phyloP scores from a whole-genome alignment of 1,140 invertebrate species.

The Apis laboriosa region DNA sequence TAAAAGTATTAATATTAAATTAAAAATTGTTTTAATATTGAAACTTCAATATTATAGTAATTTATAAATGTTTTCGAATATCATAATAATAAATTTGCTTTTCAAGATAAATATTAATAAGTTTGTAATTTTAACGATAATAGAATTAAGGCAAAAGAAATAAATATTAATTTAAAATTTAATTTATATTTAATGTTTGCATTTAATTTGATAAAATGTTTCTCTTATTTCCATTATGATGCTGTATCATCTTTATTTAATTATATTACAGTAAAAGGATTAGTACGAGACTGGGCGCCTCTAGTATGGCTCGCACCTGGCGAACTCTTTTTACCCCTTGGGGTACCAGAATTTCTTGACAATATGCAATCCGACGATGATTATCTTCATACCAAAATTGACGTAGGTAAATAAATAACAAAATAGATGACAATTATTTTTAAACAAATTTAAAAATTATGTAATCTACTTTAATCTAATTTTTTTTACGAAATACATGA shows the following conservation, averaged over 20 bases:
- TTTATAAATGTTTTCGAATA: too few relatives aligned
- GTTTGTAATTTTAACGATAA: not conserved
- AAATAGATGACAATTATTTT: not conserved
- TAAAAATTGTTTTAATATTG: too few relatives aligned
- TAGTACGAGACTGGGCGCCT: constrained; percentile 83
- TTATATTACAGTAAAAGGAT: constrained; percentile 77
- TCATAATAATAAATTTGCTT: too few relatives aligned
- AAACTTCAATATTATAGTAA: too few relatives aligned
- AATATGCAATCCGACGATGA: constrained; percentile 80
- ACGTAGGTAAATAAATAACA: constrained; percentile 77
- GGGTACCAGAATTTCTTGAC: constrained; percentile 83
- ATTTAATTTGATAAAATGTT: not conserved
- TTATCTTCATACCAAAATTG: constrained; percentile 81
- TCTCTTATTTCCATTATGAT: not conserved
- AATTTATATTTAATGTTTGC: not conserved
- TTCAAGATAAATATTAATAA: too few relatives aligned
- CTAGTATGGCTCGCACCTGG: constrained; percentile 85
- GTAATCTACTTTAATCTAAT: not conserved
- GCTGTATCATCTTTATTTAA: not conserved
- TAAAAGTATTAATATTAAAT: not conserved
- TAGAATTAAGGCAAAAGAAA: not conserved
- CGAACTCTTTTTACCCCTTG: constrained; percentile 84
- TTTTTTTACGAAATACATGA: not conserved
- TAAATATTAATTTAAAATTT: not conserved
- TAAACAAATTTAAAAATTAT: not conserved